A percentile compares a stretch with the other conserved stretches of the same genome.
phyloP scores from a whole-genome alignment of 2,797 vertebrate species.

The Falco biarmicus region DNA sequence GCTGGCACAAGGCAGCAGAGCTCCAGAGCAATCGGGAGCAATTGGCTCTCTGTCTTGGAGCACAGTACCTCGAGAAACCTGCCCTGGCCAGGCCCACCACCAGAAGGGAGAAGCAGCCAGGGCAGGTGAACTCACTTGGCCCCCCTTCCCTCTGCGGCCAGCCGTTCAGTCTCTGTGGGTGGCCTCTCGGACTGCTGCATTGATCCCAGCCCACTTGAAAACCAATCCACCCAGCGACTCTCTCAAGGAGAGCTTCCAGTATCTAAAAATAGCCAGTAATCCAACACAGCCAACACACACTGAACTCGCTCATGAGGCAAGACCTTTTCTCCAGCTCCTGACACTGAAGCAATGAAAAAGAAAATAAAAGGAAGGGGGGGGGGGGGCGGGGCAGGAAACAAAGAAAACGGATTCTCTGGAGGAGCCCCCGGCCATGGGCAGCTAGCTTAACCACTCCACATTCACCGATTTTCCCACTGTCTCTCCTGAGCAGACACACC shows the following conservation, averaged over 20 bases:
- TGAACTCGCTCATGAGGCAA: not conserved
- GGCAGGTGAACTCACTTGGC: not conserved
- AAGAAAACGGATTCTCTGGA: not conserved
- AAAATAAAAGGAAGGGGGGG: too few species aligned
- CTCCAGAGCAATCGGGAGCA: not conserved
- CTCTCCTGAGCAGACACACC: not conserved
- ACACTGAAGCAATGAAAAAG: not conserved
- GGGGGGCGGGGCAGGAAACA: too few species aligned
- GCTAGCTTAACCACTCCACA: not conserved
- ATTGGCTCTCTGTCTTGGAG: not conserved
- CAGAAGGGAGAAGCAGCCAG: not conserved
- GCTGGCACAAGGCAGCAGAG: not conserved
- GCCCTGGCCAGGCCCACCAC: not conserved
- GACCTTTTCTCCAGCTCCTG: not conserved
- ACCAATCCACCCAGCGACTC: not conserved
- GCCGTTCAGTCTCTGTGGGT: not conserved
- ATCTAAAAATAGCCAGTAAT: constrained; percentile 5
- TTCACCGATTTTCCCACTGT: not conserved
- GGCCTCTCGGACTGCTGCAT: not conserved
- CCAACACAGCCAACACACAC: not conserved
- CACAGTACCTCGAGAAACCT: not conserved
- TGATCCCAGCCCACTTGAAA: not conserved
- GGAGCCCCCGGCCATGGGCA: not conserved
- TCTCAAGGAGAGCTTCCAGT: not conserved
- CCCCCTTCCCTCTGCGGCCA: not conserved